Evolutionary conservation across 2,888 invertebrate genomes (phyloP), one percentile per base, ranked within the genome.

Genomic region (Hypomecis punctinalis): DNA sequence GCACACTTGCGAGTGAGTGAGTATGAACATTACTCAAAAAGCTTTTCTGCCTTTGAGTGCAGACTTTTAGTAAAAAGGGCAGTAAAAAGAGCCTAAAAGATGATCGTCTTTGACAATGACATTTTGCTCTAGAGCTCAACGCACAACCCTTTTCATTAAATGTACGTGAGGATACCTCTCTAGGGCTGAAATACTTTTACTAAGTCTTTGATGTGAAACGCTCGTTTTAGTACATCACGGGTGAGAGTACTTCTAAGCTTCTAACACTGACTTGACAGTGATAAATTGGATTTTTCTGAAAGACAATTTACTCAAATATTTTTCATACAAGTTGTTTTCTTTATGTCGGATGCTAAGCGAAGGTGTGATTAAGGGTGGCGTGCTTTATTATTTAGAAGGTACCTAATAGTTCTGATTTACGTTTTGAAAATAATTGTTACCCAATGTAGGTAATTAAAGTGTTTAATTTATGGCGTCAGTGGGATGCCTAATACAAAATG

Each of bases 191-290:
- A 45, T 45, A 45, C 51, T 52, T 52, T 59, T 39, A 59, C 13
- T 39, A 7, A 23, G 37, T 36, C 52, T 52, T 60, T 52, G 59
- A 60, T 45, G 52, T 52, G 42, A 60, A 52, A 60, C 39, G 52
- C 11, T 52, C 6, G n/a, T 39, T 46, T 60, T 52, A 11, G 39
- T 37, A 59, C 37, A 39, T 52, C 42, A 59, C 10, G 23, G 23
- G 23, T 6, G 3, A 8, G 40, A 23, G 10, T 40, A 23, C 11
- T 11, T 6, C 35, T 35, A 5, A 23, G 7, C 7, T 5, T 10
- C 5, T 47, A 10, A 9, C 47, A 47, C 33, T 33, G 33, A 35
- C 5, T 11, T 10, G 49, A n/a, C 10, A 8, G 8, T 40, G 40
- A 40, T 9, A 7, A 39, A 39, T 39, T 39, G 39, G 9, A 39